Evolutionary conservation across 2,797 vertebrate species (phyloP).

Genomic region (Coluber constrictor): DNA sequence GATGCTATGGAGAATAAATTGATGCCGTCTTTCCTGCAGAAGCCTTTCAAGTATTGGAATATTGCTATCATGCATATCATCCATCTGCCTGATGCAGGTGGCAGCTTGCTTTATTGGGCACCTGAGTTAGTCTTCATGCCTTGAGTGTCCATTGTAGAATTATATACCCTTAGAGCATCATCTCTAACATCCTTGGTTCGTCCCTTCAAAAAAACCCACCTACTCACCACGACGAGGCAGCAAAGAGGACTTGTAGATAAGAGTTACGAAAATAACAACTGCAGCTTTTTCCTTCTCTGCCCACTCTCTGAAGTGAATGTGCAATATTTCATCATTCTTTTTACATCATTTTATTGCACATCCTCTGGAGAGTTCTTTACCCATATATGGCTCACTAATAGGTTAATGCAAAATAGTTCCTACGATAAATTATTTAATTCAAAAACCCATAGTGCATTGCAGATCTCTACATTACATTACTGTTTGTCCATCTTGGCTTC

Average conservation of each 20-base stretch:
- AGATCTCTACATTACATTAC: background rate
- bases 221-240: background rate
- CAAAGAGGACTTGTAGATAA: background rate
- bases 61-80: background rate
- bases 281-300: background rate
- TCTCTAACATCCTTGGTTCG: background rate
- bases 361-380: background rate
- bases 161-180: background rate
- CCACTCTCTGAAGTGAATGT: background rate
- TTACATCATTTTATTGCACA: background rate
- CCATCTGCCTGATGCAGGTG: background rate
- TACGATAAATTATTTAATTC: background rate
- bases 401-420: background rate
- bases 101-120: background rate
- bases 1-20: background rate
- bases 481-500: background rate
- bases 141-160: background rate
- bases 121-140: background rate
- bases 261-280: background rate
- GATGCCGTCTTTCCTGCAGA: background rate
- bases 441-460: background rate
- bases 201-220: background rate
- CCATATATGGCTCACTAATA: background rate
- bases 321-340: background rate
- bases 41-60: background rate